Conservation (phyloP, 2,797 vertebrate species). For the Threskiornis aethiopicus region DNA sequence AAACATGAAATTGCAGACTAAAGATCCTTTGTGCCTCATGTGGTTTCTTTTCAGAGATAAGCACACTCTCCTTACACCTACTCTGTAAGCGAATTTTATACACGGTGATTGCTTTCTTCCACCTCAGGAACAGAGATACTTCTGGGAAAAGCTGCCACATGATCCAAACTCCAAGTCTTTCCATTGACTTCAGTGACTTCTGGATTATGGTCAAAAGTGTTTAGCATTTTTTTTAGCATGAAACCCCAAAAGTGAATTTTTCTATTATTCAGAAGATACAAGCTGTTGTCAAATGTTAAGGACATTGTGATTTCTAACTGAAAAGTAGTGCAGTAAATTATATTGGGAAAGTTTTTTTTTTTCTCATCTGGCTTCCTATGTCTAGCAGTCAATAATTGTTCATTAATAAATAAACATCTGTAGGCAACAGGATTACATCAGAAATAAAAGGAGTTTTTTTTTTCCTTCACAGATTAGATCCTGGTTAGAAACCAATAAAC, state of each 20-base stretch:
- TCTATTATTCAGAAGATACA: background rate
- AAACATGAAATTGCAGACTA: background rate
- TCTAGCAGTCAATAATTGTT: background rate
- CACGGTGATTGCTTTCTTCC: background rate
- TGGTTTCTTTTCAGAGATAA: background rate
- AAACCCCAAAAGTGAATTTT: background rate
- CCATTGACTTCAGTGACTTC: background rate
- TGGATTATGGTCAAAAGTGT: background rate
- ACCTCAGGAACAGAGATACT: background rate
- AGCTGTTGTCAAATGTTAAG: background rate
- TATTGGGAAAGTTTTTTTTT: background rate
- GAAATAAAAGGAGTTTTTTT: background rate
- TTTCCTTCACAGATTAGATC: slow-evolving; percentile 35
- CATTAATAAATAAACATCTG: background rate
- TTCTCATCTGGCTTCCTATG: background rate
- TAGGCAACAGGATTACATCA: background rate
- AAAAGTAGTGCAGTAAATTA: background rate
- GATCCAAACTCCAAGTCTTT: background rate
- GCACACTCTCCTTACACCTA: background rate
- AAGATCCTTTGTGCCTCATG: background rate
- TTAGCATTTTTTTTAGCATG: background rate
- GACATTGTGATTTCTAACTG: background rate
- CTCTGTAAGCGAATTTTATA: background rate
- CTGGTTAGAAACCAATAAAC: slow-evolving; percentile 36
- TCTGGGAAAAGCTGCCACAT: background rate